Percentiles rank a stretch among this genome's conserved stretches.
Conservation (phyloP, 2,113 vertebrate species). For the Percina caprodes region DNA sequence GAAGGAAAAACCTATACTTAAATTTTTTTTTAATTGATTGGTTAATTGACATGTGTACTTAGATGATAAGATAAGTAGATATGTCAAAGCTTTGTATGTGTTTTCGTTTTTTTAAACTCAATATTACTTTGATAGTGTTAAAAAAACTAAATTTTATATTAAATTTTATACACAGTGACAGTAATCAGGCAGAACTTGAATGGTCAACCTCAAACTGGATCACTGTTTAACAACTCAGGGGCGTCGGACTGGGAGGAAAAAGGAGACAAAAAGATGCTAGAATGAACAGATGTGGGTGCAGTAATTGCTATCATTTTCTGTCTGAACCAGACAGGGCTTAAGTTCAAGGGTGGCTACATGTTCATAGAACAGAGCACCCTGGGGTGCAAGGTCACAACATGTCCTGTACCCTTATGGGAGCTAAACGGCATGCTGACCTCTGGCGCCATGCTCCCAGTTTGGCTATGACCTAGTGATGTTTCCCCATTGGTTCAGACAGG, state of each 20-base stretch:
- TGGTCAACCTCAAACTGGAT: background rate
- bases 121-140: background rate
- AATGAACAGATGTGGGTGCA: background rate
- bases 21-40: no score
- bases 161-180: background rate
- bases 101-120: background rate
- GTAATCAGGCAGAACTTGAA: background rate
- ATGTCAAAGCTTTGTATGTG: background rate
- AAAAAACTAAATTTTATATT: background rate
- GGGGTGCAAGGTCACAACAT: slow-evolving; percentile 42
- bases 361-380: slow-evolving; percentile 45
- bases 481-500: slow-evolving; percentile 47
- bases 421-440: slow-evolving; percentile 49
- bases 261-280: no score
- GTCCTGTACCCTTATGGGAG: slow-evolving; percentile 41
- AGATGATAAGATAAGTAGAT: background rate
- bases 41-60: background rate
- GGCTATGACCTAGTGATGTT: slow-evolving; percentile 50
- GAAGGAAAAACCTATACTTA: no score
- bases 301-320: slow-evolving; percentile 35
- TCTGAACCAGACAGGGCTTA: slow-evolving; percentile 13
- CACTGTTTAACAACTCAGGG: slow-evolving; percentile 2
- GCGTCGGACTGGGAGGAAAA: no score
- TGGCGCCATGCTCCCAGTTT: slow-evolving; percentile 42
- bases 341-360: slow-evolving; percentile 53